Base-by-base conservation (phyloP, 2,797 vertebrate genomes). In the Knipowitschia caucasica region DNA sequence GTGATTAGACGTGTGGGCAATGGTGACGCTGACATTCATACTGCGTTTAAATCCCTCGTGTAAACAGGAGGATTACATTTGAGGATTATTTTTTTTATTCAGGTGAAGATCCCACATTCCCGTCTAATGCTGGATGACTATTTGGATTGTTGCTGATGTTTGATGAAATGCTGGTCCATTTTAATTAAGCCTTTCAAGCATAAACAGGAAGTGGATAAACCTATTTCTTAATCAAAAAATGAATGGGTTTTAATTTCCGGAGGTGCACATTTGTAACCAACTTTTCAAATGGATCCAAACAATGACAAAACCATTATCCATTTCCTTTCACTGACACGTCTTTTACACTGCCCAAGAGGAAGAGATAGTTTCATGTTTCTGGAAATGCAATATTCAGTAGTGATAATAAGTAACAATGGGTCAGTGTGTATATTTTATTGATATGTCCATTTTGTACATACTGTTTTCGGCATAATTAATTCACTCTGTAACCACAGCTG, bases 131-230 rank as follows among this genome's bases (percentile, higher is more conserved):
- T 72, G n/a, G 12, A 7, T 25, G 18, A 40, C 64, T 67, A 38
- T 56, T 71, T 52, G 45, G 4, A 30, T 21, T 35, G 25, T 29
- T 58, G 56, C 47, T 55, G 8, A 58, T 60, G 23, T 51, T n/a
- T 3, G 71, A 52, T 55, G 43, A 75, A 72, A 56, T 51, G 60
- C 71, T 61, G 74, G 75, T 80, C 64, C 59, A 69, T 26, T 12
- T 27, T 50, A 57, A 50, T 67, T 44, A 59, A 73, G 42, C 77
- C 67, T 64, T 55, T 59, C 59, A 69, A 59, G 74, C 61, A 36
- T 25, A 26, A 38, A 24, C 45, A 67, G 71, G 70, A 77, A 71
- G 58, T 56, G 70, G 78, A 84, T 79, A 86, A 80, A 75, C 83
- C 86, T 64, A 82, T 30, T 80, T 89, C 59, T 61, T 38, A 18